Base-by-base conservation (phyloP, 2,888 invertebrate species). In the Melieria crassipennis region DNA sequence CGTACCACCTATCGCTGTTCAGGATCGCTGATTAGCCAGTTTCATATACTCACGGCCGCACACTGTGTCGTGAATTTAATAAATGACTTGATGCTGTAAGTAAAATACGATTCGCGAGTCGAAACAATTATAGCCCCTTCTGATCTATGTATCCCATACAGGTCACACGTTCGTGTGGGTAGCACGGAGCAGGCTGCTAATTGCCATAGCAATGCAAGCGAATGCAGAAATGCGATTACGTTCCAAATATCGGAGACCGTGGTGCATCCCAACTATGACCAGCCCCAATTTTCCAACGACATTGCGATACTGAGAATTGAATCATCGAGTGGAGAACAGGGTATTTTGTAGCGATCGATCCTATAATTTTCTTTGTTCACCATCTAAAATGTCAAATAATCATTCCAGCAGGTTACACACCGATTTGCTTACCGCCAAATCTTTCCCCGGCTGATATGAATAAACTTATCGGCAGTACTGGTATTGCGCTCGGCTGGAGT, bases 401-500 rank as follows among this genome's bases (percentile, higher is more conserved):
- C 42, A 43, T 43, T 16, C 4, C 42, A 2, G 9, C 47, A 62
- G 45, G 63, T 45, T 70, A 78, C 76, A 68, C 74, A 84, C 87
- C 89, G n/a, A 87, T 90, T 76, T 90, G 90, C 80, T 81, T 90
- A 77, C 90, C 90, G 30, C 75, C 85, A 16, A 84, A 78, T 60
- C 75, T 78, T 3, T 79, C 80, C 43, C 76, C 76, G 52, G 69
- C 73, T 5, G 76, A 81, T 5, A 80, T 79, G 30, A 84, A 83
- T 62, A 82, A 86, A 63, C 88, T 89, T 62, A 86, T 87, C 7
- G 88, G 88, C 5, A 84, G 84, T 76, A 87, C 88, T 78, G 89
- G 90, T 76, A 88, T 90, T 65, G 92, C 92, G 1, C 91, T 93
- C 5, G 94, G 94, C 0, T 94, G 94, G 93, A 94, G 94, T 46